Evolutionary conservation across 2,797 vertebrate species (phyloP).

Genomic region (Sandelia bainsii): DNA sequence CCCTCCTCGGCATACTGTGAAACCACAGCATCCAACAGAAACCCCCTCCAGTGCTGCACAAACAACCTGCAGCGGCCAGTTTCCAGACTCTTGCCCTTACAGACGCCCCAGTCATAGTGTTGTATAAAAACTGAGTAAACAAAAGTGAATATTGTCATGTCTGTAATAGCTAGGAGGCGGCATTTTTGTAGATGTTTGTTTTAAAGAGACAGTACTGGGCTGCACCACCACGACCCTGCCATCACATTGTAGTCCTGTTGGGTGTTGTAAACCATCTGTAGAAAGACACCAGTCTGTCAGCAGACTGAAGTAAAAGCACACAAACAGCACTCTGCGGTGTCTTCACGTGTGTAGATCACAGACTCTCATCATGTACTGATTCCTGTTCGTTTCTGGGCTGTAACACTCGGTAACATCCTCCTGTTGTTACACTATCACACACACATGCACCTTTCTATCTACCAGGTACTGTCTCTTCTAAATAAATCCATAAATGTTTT

Average conservation of each 20-base stretch:
- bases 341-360: slow-evolving; percentile 26
- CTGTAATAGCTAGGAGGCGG: slow-evolving; percentile 93
- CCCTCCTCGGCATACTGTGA: slow-evolving; percentile 73
- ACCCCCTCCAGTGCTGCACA: slow-evolving; percentile 26
- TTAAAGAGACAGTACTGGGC: slow-evolving; percentile 96
- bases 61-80: slow-evolving; percentile 14
- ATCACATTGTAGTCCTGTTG: slow-evolving; percentile 37
- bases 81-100: slow-evolving; percentile 86
- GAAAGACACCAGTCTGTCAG: slow-evolving; percentile 30
- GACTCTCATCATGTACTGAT: slow-evolving; percentile 38
- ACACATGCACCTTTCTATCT: slow-evolving; percentile 4
- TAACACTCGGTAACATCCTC: background rate
- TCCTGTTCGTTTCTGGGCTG: slow-evolving; percentile 27
- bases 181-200: slow-evolving; percentile 91
- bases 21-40: slow-evolving; percentile 66
- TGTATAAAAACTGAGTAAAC: slow-evolving; percentile 86
- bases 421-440: background rate
- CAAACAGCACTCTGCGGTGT: slow-evolving; percentile 54
- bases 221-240: slow-evolving; percentile 3
- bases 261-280: slow-evolving; percentile 49
- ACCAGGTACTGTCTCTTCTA: slow-evolving; percentile 94
- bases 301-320: slow-evolving; percentile 64
- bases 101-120: slow-evolving; percentile 94
- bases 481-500: slow-evolving; percentile 93
- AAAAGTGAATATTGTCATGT: slow-evolving; percentile 94